Evolutionary conservation across 2,888 invertebrate genomes (phyloP), one percentile per base, ranked within the genome.

Genomic region (Protophormia terraenovae): DNA sequence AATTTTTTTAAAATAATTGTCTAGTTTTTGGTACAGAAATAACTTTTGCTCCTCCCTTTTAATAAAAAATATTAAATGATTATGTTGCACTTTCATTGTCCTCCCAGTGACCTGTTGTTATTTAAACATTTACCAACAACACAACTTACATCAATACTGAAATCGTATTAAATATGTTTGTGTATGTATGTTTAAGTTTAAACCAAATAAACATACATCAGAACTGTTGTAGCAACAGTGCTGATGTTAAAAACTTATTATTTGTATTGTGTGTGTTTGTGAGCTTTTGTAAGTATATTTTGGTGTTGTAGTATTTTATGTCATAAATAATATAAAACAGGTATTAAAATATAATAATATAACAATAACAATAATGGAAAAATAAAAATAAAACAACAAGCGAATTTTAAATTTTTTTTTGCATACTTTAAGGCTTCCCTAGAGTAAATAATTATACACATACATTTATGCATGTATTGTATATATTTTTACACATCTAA

Each of bases 341-440:
- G 75, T 75, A 67, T 81, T 81, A 75, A 67, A 60, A 81, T 81
- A 81, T 60, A 60, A 60, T 55, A 50, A 38, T 24, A 41, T 71
- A 79, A 73, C 38, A 72, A 72, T 81, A 60, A 62, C 38, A 71
- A 78, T 60, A 71, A 62, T 12, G 22, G 0, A 6, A 58, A 78
- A 16, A 29, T 41, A 24, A 53, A 69, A 60, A 60, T 50, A 60
- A 71, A 47, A 47, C 16, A 79, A 47, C 27, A 60, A 50, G 32
- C 22, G 19, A 69, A 69, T 75, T 75, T 38, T 19, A 53, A 67
- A 45, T 76, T 6, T 76, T 76, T 64, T 71, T 55, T 47, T 62
- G 8, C 45, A 47, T 38, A 53, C 24, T 66, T 27, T 66, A 80
- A 64, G 45, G 16, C 32, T 32, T 38, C 58, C 4, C 7, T 2